Percentiles rank a stretch among this genome's conserved stretches.
Conservation (phyloP, 2,888 invertebrate genomes). For the Leptinotarsa peninsularis region DNA sequence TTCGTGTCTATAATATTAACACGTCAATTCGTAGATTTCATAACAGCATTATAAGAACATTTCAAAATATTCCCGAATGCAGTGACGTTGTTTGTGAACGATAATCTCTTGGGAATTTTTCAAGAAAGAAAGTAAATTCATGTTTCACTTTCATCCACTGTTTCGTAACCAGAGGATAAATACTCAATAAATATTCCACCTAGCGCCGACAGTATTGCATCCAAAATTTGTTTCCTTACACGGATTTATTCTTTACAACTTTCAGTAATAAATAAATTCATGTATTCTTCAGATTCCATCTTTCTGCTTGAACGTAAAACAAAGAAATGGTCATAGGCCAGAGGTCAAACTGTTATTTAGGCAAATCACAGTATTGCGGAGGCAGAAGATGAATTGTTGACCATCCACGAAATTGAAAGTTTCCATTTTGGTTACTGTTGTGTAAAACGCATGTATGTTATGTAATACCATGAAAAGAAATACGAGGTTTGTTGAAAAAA, state of each 20-base stretch:
- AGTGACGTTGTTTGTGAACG: not conserved
- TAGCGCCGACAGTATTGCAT: constrained; percentile 7
- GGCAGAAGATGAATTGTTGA: constrained; percentile 1
- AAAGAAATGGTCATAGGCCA: constrained; percentile 14
- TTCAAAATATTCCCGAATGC: constrained; percentile 4
- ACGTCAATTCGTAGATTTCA: not conserved
- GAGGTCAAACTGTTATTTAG: constrained; percentile 15
- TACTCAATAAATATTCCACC: constrained; percentile 22
- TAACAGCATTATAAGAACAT: constrained; percentile 8
- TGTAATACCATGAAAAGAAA: not conserved
- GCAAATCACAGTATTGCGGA: constrained; percentile 1
- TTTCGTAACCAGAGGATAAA: constrained; percentile 25
- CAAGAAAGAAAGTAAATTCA: constrained; percentile 28
- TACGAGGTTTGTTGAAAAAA: too few relatives aligned
- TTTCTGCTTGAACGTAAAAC: constrained; percentile 11
- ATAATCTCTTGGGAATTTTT: constrained; percentile 21
- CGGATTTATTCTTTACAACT: constrained; percentile 21
- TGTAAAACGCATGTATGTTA: not conserved
- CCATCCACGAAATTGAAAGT: constrained; percentile 16
- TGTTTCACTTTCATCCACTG: constrained; percentile 33
- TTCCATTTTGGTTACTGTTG: not conserved
- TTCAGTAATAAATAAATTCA: constrained; percentile 28
- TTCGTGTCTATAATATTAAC: not conserved
- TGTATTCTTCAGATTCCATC: constrained; percentile 26
- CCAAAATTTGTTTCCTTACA: constrained; percentile 15